These are phyloP conservation scores for Anagrus nilaparvatae DNA, from an alignment of 1,140 invertebrate species.

Conservation along the genomic window DNA sequence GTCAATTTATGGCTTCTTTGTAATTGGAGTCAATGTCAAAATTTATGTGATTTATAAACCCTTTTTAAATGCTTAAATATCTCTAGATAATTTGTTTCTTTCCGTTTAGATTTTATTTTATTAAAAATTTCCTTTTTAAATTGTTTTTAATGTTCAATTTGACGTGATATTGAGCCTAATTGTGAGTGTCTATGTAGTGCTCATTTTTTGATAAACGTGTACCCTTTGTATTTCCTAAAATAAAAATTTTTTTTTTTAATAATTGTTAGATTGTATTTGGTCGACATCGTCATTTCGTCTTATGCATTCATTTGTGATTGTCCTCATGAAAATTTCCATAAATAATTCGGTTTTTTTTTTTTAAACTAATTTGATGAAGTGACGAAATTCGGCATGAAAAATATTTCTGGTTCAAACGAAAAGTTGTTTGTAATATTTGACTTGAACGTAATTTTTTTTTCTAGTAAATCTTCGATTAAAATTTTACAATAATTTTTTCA, in stretches of 20 bases:
- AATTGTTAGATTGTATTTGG: conserved; percentile 1
- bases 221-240: too few relatives aligned
- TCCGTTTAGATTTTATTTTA: conserved; percentile 4
- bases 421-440: too few relatives aligned
- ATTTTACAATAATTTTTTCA: too few relatives aligned
- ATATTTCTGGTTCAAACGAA: conserved; percentile 11
- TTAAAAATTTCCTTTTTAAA: too few relatives aligned
- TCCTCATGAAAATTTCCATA: conserved; percentile 3
- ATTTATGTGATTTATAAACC: too few relatives aligned
- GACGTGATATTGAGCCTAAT: too few relatives aligned
- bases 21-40: conserved; percentile 23
- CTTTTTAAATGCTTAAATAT: not conserved
- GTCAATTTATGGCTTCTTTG: conserved; percentile 31
- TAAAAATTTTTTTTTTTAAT: too few relatives aligned
- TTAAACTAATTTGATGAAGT: conserved; percentile 7
- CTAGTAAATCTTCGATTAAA: too few relatives aligned
- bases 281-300: conserved; percentile 14
- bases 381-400: conserved; percentile 11
- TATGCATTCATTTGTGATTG: conserved; percentile 10
- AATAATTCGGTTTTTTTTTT: too few relatives aligned
- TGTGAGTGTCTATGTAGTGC: conserved; percentile 13
- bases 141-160: too few relatives aligned
- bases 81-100: not conserved
- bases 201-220: conserved; percentile 15
- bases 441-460: too few relatives aligned